Evolutionary conservation across 2,888 invertebrate species (phyloP), one percentile per base, ranked within the genome.

Genomic region (Heteropelma amictum): DNA sequence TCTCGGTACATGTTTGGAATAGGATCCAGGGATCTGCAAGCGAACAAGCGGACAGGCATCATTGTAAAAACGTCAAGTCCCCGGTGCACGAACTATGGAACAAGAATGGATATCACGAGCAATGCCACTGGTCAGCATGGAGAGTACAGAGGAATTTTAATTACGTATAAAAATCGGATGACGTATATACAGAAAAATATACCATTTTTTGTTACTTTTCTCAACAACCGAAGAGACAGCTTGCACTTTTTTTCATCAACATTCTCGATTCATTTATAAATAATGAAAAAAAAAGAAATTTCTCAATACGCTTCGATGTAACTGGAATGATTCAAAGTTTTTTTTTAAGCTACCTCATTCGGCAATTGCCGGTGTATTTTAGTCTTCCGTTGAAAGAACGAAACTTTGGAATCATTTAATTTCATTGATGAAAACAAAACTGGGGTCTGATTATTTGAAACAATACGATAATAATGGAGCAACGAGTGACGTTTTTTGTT

Each of bases 1-100:
- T 77, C 81, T 82, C 85, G 79, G 81, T 85, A 84, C 85, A 85
- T 85, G 85, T 85, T 84, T 83, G 84, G 82, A 82, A 74, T 70
- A 65, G 30, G 60, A 45, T 74, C 58, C 65, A 51, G 54, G 12
- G 47, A 45, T 53, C 21, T 56, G 64, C 58, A 51, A 47, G 30
- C 67, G 73, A 79, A 79, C 78, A 77, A 78, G 81, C 77, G 77
- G 75, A 80, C 80, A 56, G 73, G 78, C 69, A 77, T 51, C 56
- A 45, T 47, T 58, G 69, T 65, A 65, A 69, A 74, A 70, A 68
- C 69, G 45, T 69, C 65, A 58, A 70, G 64, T 38, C 56, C 28
- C 51, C 56, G 69, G 45, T 33, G 60, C 47, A 60, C 58, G 53
- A 65, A 65, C 60, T 21, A 7, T 17, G 53, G 8, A 58, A 65